Percentiles rank a stretch among this genome's conserved stretches.
Conservation (phyloP, 2,888 invertebrate genomes). For the Rugalucina vietnamica region DNA sequence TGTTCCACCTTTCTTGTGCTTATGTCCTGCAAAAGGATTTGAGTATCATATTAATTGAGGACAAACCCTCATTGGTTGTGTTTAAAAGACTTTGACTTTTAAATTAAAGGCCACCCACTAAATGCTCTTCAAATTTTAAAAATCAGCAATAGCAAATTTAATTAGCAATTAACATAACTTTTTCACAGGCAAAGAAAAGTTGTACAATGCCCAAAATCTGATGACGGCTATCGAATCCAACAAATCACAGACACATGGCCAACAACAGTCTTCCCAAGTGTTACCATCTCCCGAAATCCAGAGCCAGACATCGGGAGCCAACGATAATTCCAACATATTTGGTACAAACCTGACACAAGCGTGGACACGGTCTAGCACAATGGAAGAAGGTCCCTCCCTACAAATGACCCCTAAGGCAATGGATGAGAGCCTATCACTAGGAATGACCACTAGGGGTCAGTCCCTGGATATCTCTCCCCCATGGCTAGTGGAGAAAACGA, state of each 20-base stretch:
- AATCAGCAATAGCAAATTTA: too few species aligned
- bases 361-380: background rate
- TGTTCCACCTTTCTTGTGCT: too few species aligned
- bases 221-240: slow-evolving; percentile 41
- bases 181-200: slow-evolving; percentile 23
- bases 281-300: background rate
- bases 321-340: background rate
- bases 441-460: too few species aligned
- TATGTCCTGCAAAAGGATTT: too few species aligned
- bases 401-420: too few species aligned
- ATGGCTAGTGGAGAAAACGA: background rate
- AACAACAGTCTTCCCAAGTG: background rate
- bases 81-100: too few species aligned
- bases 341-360: background rate
- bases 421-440: too few species aligned
- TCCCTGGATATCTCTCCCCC: background rate
- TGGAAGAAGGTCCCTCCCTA: too few species aligned
- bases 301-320: background rate
- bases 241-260: background rate
- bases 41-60: too few species aligned
- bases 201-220: slow-evolving; percentile 40
- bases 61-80: too few species aligned
- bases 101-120: too few species aligned
- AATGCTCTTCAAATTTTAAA: too few species aligned
- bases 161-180: background rate